phyloP scores from a whole-genome alignment of 1,140 invertebrate genomes.

The Rhysida immarginata region DNA sequence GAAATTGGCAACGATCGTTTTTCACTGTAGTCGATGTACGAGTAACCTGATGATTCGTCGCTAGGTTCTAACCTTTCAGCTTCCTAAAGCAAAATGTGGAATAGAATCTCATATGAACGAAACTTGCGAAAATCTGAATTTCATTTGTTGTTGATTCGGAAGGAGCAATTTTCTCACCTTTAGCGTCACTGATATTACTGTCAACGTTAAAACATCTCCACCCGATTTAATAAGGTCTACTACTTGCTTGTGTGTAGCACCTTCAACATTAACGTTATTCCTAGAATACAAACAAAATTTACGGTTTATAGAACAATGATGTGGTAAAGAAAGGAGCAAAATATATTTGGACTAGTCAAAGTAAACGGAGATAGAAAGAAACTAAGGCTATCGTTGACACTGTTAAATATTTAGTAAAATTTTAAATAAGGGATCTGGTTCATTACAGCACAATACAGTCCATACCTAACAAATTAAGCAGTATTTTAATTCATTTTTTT shows the following conservation, averaged over 20 bases:
- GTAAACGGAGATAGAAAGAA: too few relatives aligned
- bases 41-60: constrained; percentile 72
- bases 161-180: too few relatives aligned
- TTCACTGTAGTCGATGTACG: constrained; percentile 94
- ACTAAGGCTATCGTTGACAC: too few relatives aligned
- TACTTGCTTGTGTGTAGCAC: constrained; percentile 96
- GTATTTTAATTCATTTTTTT: too few relatives aligned
- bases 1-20: constrained; percentile 95
- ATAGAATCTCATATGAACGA: constrained; percentile 11
- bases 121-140: not conserved
- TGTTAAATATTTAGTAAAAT: too few relatives aligned
- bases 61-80: constrained; percentile 68
- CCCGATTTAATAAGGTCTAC: constrained; percentile 98
- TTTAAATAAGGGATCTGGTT: too few relatives aligned
- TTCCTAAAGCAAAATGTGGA: constrained; percentile 46
- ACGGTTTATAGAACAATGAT: too few relatives aligned
- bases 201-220: constrained; percentile 85
- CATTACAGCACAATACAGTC: too few relatives aligned
- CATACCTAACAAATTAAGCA: too few relatives aligned
- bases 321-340: too few relatives aligned
- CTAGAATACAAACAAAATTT: constrained; percentile 47
- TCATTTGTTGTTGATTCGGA: too few relatives aligned
- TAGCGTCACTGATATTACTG: constrained; percentile 86
- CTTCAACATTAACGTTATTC: constrained; percentile 95
- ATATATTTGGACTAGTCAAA: too few relatives aligned